Evolutionary conservation across 2,797 vertebrate species (phyloP).

Genomic region (Amphiprion clarkii): DNA sequence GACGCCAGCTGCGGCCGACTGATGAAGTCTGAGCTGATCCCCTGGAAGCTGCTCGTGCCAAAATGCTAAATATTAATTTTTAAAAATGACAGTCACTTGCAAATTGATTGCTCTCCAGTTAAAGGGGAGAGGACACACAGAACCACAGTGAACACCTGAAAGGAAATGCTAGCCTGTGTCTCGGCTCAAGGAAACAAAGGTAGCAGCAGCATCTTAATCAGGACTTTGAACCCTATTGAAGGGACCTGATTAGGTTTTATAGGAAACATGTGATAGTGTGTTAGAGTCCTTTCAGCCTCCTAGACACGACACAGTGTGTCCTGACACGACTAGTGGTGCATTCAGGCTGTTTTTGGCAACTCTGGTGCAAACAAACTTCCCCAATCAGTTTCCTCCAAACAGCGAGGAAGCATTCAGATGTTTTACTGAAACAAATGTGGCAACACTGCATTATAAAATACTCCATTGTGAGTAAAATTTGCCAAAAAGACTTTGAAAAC

Average conservation of each 20-base stretch:
- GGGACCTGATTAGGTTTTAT: background rate
- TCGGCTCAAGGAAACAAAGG: background rate
- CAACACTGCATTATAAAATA: background rate
- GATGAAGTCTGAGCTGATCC: slow-evolving; percentile 50
- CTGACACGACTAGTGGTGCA: background rate
- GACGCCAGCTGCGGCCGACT: slow-evolving; percentile 49
- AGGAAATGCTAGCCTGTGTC: background rate
- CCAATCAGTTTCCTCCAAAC: background rate
- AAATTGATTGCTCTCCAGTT: slow-evolving; percentile 39
- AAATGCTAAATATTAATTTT: slow-evolving; percentile 51
- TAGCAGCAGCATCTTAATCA: no score
- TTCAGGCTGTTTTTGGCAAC: background rate
- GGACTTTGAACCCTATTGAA: no score
- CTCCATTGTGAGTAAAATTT: background rate
- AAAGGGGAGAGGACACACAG: background rate
- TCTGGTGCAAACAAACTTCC: background rate
- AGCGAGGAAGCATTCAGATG: background rate
- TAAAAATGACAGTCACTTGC: slow-evolving; percentile 39
- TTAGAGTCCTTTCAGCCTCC: background rate
- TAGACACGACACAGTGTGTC: no score
- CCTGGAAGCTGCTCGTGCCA: slow-evolving; percentile 52
- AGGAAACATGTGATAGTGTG: background rate
- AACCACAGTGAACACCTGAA: slow-evolving; percentile 1
- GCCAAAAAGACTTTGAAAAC: no score
- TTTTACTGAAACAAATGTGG: background rate